These are phyloP conservation scores for Drosophila kikkawai DNA, from an alignment of 1,140 invertebrate genomes.

Conservation along the genomic window DNA sequence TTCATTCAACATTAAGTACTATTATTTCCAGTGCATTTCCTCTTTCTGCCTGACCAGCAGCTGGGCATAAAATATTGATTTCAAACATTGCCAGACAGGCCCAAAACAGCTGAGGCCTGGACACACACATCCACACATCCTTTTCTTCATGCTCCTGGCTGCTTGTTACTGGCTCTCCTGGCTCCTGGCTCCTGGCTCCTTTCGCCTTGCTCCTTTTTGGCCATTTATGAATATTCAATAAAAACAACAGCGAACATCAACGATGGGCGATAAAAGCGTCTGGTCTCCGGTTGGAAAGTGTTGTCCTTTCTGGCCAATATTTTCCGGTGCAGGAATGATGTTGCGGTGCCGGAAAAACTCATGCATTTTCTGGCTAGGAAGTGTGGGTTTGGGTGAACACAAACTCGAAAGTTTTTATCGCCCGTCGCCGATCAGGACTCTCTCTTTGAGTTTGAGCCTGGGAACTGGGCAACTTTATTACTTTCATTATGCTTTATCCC, in stretches of 20 bases:
- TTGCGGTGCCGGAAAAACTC: slow-evolving; percentile 44
- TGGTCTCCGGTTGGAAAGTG: slow-evolving; percentile 45
- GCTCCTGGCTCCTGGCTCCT: background rate
- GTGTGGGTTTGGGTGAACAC: background rate
- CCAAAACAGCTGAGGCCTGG: slow-evolving; percentile 44
- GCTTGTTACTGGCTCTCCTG: background rate
- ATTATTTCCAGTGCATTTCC: background rate
- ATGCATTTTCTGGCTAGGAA: slow-evolving; percentile 22
- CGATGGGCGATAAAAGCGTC: slow-evolving; percentile 75
- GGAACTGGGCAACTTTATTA: slow-evolving; percentile 71
- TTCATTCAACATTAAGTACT: too few relatives aligned
- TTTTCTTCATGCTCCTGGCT: background rate
- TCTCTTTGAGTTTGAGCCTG: slow-evolving; percentile 9
- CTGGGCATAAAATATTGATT: slow-evolving; percentile 77
- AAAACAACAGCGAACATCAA: slow-evolving; percentile 64
- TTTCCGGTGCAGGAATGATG: slow-evolving; percentile 41
- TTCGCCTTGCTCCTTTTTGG: slow-evolving; percentile 45
- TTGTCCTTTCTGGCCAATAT: slow-evolving; percentile 44
- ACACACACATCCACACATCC: slow-evolving; percentile 12
- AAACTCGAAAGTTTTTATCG: slow-evolving; percentile 66
- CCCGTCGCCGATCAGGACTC: slow-evolving; percentile 51
- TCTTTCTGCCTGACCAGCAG: slow-evolving; percentile 47
- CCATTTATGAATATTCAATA: slow-evolving; percentile 84
- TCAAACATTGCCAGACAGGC: slow-evolving; percentile 43
- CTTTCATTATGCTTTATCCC: slow-evolving; percentile 79